These are phyloP conservation scores for Pipistrellus pygmaeus DNA, from an alignment of 2,797 vertebrate species.

Conservation along the genomic window DNA sequence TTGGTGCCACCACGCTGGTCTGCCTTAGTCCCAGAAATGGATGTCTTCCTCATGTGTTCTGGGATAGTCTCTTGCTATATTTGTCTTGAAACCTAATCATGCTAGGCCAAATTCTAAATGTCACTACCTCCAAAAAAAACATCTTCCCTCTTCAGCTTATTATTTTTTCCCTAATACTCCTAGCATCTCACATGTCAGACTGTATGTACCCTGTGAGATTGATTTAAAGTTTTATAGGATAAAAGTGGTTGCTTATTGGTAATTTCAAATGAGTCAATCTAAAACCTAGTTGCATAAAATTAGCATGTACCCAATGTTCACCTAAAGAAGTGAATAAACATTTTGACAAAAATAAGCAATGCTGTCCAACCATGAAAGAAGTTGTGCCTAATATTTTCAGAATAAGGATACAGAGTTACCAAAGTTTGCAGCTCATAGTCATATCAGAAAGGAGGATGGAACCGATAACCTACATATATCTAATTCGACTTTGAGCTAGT, in stretches of 20 bases:
- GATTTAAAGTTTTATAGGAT: not conserved
- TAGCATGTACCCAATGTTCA: not conserved
- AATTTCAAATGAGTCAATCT: constrained; percentile 19
- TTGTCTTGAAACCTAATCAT: not conserved
- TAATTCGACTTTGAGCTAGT: constrained; percentile 61
- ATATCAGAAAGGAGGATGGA: not conserved
- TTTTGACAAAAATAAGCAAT: constrained; percentile 36
- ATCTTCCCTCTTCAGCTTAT: not conserved
- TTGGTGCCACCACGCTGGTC: not conserved
- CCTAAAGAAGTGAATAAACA: not conserved
- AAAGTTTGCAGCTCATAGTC: not conserved
- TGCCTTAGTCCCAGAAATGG: not conserved
- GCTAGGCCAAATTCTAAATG: constrained; percentile 7
- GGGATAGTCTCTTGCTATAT: not conserved
- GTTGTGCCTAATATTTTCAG: not conserved
- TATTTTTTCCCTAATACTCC: not conserved
- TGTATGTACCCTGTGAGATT: not conserved
- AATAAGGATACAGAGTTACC: not conserved
- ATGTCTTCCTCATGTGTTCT: not conserved
- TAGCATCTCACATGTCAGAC: not conserved
- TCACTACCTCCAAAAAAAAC: not conserved
- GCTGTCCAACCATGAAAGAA: not conserved
- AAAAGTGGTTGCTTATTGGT: not conserved
- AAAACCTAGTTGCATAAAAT: not conserved
- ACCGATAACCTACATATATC: not conserved